Conservation (phyloP, 2,888 invertebrate genomes). For the Dexiosoma caninum region DNA sequence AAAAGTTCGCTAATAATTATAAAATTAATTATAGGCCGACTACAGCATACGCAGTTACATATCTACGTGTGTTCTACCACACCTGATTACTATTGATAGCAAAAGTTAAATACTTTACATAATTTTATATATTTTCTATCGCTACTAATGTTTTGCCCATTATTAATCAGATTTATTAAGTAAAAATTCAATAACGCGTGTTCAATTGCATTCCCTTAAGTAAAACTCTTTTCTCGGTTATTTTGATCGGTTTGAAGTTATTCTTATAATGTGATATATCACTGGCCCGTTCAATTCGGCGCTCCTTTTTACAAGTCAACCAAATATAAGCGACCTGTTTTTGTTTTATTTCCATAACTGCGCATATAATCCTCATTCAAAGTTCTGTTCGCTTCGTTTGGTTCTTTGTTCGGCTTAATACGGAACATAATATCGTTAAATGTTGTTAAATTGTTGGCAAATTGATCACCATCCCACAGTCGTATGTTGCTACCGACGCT, state of each 20-base stretch:
- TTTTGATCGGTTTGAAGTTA: slow-evolving; percentile 12
- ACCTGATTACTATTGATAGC: too few species aligned
- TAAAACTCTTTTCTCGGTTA: background rate
- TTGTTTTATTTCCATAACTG: slow-evolving; percentile 65
- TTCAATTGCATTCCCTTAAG: slow-evolving; percentile 2
- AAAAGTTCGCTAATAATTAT: too few species aligned
- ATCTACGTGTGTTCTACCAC: too few species aligned
- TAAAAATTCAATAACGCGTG: too few species aligned
- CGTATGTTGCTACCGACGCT: slow-evolving; percentile 55
- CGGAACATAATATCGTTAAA: slow-evolving; percentile 64
- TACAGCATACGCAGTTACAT: too few species aligned
- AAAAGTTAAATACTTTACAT: too few species aligned
- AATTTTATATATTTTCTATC: too few species aligned
- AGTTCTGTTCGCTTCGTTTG: background rate
- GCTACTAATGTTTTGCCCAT: too few species aligned
- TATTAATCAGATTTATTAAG: too few species aligned
- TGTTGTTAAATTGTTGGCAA: slow-evolving; percentile 63
- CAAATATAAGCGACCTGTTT: slow-evolving; percentile 60
- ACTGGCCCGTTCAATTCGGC: slow-evolving; percentile 5
- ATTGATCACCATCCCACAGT: slow-evolving; percentile 64
- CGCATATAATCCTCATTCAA: slow-evolving; percentile 47
- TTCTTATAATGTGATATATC: slow-evolving; percentile 61
- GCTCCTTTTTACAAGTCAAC: slow-evolving; percentile 35
- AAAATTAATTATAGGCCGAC: too few species aligned
- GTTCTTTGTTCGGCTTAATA: slow-evolving; percentile 32